phyloP scores from a whole-genome alignment of 2,797 vertebrate species.

The Ibycter americanus region DNA sequence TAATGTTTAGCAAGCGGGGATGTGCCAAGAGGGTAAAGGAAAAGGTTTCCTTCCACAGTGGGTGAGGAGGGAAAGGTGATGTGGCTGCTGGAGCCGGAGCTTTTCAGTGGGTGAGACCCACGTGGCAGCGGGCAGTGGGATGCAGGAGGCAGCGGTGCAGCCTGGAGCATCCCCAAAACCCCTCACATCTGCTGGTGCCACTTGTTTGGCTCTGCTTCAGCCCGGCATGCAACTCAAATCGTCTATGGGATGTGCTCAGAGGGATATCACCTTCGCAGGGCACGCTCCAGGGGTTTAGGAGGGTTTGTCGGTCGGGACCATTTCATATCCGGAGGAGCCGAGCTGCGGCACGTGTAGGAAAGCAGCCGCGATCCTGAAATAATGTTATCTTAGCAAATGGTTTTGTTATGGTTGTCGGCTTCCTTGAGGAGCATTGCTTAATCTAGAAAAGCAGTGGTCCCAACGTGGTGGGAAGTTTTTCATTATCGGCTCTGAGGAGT shows the following conservation, averaged over 20 bases:
- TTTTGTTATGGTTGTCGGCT: slow-evolving; percentile 2
- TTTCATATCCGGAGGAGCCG: accelerated
- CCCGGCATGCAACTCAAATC: accelerated
- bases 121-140: accelerated
- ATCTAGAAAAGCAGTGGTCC: neutral
- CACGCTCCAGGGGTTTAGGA: accelerated
- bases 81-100: accelerated
- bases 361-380: neutral
- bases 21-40: neutral
- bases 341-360: neutral
- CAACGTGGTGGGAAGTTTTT: neutral
- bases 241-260: accelerated
- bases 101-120: accelerated
- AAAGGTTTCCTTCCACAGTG: neutral
- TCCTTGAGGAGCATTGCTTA: neutral
- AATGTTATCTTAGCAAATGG: slow-evolving; percentile 6
- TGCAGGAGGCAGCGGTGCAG: neutral
- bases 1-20: neutral
- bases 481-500: slow-evolving; percentile 3
- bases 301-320: accelerated
- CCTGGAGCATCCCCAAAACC: neutral
- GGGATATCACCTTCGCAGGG: neutral
- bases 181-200: accelerated
- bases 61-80: neutral
- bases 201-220: accelerated